These are phyloP conservation scores for Thinocorus orbignyianus DNA, from an alignment of 2,113 vertebrate species.

Conservation along the genomic window DNA sequence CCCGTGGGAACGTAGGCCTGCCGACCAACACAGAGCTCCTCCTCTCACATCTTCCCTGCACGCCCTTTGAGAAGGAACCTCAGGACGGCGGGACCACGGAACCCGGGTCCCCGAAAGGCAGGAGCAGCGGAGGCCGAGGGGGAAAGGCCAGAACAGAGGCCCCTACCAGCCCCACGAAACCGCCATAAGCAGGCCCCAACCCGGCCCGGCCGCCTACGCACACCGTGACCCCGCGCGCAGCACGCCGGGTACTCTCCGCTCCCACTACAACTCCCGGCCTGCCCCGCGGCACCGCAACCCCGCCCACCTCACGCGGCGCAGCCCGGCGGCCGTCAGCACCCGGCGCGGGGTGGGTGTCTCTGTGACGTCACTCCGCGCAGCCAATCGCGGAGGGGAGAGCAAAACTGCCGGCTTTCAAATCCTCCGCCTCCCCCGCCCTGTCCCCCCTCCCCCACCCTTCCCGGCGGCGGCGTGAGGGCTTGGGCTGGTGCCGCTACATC, in stretches of 20 bases:
- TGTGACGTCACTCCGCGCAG: background rate
- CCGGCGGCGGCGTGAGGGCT: background rate
- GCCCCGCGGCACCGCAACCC: background rate
- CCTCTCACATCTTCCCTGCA: fast-evolving
- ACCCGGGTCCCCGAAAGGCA: background rate
- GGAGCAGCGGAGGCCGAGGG: too few species aligned
- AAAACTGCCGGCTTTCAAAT: constrained; percentile 81
- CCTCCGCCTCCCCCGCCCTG: constrained; percentile 62
- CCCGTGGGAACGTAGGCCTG: fast-evolving
- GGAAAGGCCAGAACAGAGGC: too few species aligned
- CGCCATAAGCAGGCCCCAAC: too few species aligned
- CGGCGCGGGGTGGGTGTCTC: background rate
- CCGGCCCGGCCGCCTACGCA: fast-evolving
- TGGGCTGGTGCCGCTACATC: background rate
- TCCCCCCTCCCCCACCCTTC: constrained; percentile 51
- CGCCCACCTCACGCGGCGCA: background rate
- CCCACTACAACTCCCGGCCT: background rate
- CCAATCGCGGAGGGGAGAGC: constrained; percentile 65
- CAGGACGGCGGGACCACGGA: too few species aligned
- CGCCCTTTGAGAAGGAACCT: fast-evolving
- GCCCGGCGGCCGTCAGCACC: constrained; percentile 68
- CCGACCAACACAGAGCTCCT: fast-evolving
- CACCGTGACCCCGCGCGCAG: fast-evolving
- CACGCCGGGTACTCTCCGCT: background rate
- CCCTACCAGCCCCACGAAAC: too few species aligned